Conservation (phyloP, 2,797 vertebrate genomes). For the Parauchenoglanis ngamensis region DNA sequence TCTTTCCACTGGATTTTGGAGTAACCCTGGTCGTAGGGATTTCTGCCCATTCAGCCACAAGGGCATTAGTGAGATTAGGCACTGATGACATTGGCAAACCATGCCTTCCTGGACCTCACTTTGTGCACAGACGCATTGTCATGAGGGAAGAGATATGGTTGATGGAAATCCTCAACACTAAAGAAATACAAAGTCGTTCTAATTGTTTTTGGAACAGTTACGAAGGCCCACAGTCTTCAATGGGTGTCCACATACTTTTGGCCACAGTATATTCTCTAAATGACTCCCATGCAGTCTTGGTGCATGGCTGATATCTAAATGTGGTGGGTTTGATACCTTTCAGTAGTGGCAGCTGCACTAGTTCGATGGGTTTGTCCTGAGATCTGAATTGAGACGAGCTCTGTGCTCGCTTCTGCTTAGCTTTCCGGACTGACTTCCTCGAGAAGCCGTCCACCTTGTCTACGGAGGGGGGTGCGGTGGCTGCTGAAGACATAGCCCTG, state of each 20-base stretch:
- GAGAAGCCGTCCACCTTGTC: conserved; percentile 99
- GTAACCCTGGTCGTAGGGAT: not conserved
- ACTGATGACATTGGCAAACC: not conserved
- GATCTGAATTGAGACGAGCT: conserved; percentile 98
- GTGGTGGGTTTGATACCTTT: conserved; percentile 82
- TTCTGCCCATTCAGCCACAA: not conserved
- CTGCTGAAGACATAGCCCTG: conserved; percentile 99
- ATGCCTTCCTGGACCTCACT: not conserved
- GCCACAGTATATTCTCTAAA: not conserved
- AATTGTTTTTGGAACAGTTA: not conserved
- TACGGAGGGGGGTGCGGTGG: conserved; percentile 97
- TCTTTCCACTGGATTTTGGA: not conserved
- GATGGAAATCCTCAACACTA: not conserved
- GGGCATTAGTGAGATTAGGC: not conserved
- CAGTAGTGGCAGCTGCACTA: conserved; percentile 94
- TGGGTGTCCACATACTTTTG: not conserved
- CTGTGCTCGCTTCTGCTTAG: conserved; percentile 98
- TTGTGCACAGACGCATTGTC: not conserved
- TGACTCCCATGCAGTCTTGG: not conserved
- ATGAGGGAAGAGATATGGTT: not conserved
- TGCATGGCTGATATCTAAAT: not conserved
- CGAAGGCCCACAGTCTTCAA: not conserved
- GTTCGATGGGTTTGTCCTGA: conserved; percentile 98
- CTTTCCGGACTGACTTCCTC: conserved; percentile 99
- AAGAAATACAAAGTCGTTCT: not conserved